These are phyloP conservation scores for Poeciliopsis prolifica DNA, from an alignment of 2,113 vertebrate genomes.

Conservation along the genomic window DNA sequence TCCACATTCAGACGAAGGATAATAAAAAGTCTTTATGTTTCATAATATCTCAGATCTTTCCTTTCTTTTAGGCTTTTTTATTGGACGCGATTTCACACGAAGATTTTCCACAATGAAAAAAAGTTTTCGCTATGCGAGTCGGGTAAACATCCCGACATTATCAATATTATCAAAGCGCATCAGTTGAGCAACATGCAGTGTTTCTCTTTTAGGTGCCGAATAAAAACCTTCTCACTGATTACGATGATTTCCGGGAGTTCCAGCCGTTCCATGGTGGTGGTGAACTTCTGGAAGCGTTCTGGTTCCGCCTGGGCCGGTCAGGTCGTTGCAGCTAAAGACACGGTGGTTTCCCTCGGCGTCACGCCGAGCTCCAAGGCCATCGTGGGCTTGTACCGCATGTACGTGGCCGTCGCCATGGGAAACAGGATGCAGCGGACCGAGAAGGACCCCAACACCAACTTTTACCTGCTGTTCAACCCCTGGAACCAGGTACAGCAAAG, in stretches of 20 bases:
- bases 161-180: background rate
- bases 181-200: background rate
- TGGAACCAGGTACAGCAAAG: conserved; percentile 83
- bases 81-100: background rate
- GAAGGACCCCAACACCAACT: conserved; percentile 73
- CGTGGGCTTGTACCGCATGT: conserved; percentile 86
- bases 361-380: conserved; percentile 83
- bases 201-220: conserved; percentile 23
- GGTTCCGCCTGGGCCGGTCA: conserved; percentile 80
- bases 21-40: background rate
- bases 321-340: conserved; percentile 56
- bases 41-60: too few relatives aligned
- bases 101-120: background rate
- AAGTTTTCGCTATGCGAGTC: background rate
- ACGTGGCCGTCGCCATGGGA: conserved; percentile 73
- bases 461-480: conserved; percentile 93
- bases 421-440: conserved; percentile 75
- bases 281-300: conserved; percentile 61
- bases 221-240: conserved; percentile 16
- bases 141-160: background rate
- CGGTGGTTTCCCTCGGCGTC: conserved; percentile 73
- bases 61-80: background rate
- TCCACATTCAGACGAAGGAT: too few relatives aligned
- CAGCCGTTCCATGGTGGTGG: conserved; percentile 51
- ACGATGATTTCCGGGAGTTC: conserved; percentile 16